Percentiles rank a stretch among this genome's conserved stretches.
Conservation (phyloP, 2,888 invertebrate genomes). For the Lycaena phlaeas region DNA sequence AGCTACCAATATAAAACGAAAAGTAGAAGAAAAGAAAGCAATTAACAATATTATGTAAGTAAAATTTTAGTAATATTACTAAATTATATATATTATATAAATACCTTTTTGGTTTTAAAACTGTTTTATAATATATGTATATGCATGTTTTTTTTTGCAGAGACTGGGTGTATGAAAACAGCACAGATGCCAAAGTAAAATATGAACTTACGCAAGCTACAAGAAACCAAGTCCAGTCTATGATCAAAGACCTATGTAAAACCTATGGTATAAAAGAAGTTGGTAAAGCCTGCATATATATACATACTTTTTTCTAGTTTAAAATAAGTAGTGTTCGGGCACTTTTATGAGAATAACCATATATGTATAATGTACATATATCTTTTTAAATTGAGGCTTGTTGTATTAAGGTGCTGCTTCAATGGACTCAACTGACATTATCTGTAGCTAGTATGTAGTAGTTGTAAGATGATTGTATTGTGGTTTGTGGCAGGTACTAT, state of each 20-base stretch:
- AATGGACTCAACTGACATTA: too few species aligned
- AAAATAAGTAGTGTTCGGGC: too few species aligned
- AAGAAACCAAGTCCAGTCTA: slow-evolving; percentile 80
- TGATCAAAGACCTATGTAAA: slow-evolving; percentile 74
- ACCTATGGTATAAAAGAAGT: slow-evolving; percentile 69
- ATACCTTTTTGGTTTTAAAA: not conserved
- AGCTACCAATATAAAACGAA: slow-evolving; percentile 42
- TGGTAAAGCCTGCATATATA: slow-evolving; percentile 37
- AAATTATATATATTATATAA: too few species aligned
- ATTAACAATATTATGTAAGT: slow-evolving; percentile 52
- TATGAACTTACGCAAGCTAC: slow-evolving; percentile 77
- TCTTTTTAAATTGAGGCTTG: too few species aligned
- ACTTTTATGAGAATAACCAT: too few species aligned
- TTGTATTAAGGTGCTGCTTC: too few species aligned
- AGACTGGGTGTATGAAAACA: slow-evolving; percentile 83
- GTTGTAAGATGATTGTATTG: too few species aligned
- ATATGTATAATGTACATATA: too few species aligned
- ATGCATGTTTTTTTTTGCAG: slow-evolving; percentile 49
- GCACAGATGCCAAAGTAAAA: slow-evolving; percentile 77
- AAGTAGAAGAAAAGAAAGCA: slow-evolving; percentile 49
- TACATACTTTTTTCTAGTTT: slow-evolving; percentile 7
- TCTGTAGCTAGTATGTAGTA: too few species aligned
- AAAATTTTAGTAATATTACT: slow-evolving; percentile 6
- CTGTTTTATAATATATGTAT: not conserved
- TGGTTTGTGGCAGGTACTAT: too few species aligned